Evolutionary conservation across 2,888 invertebrate species (phyloP).

Genomic region (Ceramica pisi): DNA sequence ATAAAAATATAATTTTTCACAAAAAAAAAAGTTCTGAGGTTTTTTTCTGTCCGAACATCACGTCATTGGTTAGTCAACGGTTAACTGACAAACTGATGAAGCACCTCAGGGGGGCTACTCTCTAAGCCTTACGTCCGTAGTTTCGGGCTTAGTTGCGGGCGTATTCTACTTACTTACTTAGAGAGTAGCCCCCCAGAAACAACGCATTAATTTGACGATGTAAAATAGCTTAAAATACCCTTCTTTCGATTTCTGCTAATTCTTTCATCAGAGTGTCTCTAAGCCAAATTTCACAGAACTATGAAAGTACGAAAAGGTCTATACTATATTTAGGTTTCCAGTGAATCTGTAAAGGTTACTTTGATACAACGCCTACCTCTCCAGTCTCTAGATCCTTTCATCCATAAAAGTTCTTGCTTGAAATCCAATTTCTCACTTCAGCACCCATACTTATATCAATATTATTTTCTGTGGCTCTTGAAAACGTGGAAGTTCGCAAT

Average conservation of each 20-base stretch:
- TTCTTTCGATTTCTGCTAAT: neutral
- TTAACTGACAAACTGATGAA: no score
- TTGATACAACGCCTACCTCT: constrained; percentile 15
- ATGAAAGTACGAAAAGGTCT: neutral
- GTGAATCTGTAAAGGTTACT: neutral
- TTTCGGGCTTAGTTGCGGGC: no score
- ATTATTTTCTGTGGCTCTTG: constrained; percentile 46
- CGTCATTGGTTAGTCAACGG: no score
- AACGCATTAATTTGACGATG: no score
- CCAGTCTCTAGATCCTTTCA: constrained; percentile 29
- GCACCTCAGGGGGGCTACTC: no score
- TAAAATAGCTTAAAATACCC: no score
- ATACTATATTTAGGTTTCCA: neutral
- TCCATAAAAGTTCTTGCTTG: constrained; percentile 40
- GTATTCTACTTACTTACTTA: no score
- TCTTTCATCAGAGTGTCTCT: neutral
- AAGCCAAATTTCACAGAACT: neutral
- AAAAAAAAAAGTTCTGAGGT: no score
- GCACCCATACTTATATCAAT: constrained; percentile 50
- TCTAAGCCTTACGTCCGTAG: no score
- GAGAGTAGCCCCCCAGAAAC: no score
- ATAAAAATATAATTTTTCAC: no score
- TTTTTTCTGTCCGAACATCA: no score
- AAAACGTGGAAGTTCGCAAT: constrained; percentile 59
- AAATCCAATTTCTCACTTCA: constrained; percentile 56